Evolutionary conservation across 2,797 vertebrate genomes (phyloP).

Genomic region (Aratinga solstitialis): DNA sequence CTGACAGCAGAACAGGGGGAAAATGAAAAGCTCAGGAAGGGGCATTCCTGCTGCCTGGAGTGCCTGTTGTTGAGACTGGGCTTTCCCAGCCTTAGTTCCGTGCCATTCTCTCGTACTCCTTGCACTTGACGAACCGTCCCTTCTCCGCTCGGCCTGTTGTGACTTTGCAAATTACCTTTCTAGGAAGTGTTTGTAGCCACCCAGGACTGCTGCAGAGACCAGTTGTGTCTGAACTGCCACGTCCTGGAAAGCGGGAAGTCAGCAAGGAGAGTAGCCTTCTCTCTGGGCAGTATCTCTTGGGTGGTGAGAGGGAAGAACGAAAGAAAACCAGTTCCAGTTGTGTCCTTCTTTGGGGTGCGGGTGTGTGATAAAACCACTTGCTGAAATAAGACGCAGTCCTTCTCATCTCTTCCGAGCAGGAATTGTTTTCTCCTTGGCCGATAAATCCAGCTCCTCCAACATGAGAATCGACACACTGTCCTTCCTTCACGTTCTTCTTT

Average conservation of each 20-base stretch:
- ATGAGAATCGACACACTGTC: constrained; percentile 90
- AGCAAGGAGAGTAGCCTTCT: neutral
- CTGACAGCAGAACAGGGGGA: neutral
- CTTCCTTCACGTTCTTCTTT: constrained; percentile 88
- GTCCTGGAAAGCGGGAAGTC: neutral
- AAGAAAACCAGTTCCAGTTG: neutral
- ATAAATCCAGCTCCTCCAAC: constrained; percentile 89
- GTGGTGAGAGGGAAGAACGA: neutral
- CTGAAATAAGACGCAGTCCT: neutral
- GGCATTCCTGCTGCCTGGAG: neutral
- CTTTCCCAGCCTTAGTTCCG: neutral
- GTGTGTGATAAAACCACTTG: neutral
- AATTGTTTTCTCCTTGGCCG: constrained; percentile 87
- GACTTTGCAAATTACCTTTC: neutral
- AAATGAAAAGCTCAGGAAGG: neutral
- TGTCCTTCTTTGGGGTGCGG: neutral
- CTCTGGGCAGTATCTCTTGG: neutral
- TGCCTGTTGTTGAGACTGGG: neutral
- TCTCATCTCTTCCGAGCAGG: constrained; percentile 72
- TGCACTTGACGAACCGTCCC: neutral
- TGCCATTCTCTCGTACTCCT: neutral
- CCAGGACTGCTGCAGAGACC: neutral
- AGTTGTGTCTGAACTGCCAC: neutral
- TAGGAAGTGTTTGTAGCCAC: neutral
- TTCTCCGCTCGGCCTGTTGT: neutral